Evolutionary conservation across 2,113 vertebrate species (phyloP).

Genomic region (Capricornis sumatraensis): DNA sequence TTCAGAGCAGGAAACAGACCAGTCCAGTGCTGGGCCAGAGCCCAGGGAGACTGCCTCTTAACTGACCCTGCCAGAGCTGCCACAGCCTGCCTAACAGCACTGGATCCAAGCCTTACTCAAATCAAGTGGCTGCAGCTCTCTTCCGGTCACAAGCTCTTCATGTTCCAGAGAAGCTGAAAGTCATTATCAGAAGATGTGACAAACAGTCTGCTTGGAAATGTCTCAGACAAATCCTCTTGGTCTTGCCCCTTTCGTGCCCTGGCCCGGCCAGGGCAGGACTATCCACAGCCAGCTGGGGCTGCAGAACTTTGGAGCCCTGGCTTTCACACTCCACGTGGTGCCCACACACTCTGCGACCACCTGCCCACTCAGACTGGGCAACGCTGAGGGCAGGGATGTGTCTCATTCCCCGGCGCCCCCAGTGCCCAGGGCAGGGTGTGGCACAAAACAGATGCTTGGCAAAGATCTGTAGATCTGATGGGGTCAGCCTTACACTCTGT

Average conservation of each 20-base stretch:
- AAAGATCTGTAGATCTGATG: not conserved
- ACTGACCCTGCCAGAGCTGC: not conserved
- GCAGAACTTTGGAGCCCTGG: not conserved
- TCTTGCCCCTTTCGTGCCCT: not conserved
- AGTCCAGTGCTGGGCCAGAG: not conserved
- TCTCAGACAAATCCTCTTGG: not conserved
- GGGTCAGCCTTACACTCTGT: not conserved
- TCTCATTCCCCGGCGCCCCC: not conserved
- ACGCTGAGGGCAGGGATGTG: not conserved
- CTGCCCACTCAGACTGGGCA: not conserved
- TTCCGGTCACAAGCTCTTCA: constrained; percentile 18
- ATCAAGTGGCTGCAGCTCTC: not conserved
- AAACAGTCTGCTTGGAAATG: not conserved
- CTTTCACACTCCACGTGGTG: not conserved
- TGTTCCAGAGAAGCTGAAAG: constrained; percentile 46
- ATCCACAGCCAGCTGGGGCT: not conserved
- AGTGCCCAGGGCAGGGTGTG: not conserved
- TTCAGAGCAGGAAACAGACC: not conserved
- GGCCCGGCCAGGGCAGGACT: not conserved
- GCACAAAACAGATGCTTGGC: not conserved
- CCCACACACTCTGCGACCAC: accelerated
- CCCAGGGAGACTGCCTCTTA: not conserved
- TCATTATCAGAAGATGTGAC: constrained; percentile 52
- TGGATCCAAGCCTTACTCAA: not conserved
- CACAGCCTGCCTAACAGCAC: accelerated